These are phyloP conservation scores for Heliconius ismenius DNA, from an alignment of 2,888 invertebrate species.

Conservation along the genomic window DNA sequence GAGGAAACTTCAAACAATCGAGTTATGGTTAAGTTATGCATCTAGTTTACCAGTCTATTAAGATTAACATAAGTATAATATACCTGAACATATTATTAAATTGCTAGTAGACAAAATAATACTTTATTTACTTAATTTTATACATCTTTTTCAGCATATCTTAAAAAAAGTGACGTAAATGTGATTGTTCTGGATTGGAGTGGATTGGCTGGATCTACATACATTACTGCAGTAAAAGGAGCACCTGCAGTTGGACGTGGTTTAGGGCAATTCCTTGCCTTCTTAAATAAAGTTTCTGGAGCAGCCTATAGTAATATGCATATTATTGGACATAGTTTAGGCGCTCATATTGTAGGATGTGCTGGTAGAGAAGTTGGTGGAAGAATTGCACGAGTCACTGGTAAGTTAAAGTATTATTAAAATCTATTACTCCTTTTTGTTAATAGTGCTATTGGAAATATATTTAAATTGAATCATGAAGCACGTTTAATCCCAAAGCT, in stretches of 20 bases:
- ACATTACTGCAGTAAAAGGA: constrained; percentile 52
- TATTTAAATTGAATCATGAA: not conserved
- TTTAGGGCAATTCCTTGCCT: constrained; percentile 52
- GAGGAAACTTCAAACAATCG: too few relatives aligned
- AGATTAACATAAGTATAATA: not conserved
- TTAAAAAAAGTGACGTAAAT: constrained; percentile 51
- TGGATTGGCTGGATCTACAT: constrained; percentile 49
- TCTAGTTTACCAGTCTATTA: too few relatives aligned
- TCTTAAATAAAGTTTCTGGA: constrained; percentile 40
- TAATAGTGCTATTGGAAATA: too few relatives aligned
- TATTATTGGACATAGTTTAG: constrained; percentile 72
- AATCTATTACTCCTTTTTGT: too few relatives aligned
- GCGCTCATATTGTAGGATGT: constrained; percentile 69
- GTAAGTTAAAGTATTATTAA: constrained; percentile 51
- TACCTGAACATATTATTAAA: not conserved
- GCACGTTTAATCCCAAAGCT: not conserved
- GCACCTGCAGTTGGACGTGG: constrained; percentile 55
- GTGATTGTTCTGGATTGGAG: constrained; percentile 64
- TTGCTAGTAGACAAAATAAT: not conserved
- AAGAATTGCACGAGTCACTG: constrained; percentile 61
- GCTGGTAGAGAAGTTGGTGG: constrained; percentile 60
- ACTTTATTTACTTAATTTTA: not conserved
- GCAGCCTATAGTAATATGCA: constrained; percentile 57
- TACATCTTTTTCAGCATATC: constrained; percentile 48
- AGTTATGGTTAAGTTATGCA: too few relatives aligned